These are phyloP conservation scores for Aleiodes sp. DNA, from an alignment of 1,140 invertebrate genomes.

Conservation along the genomic window DNA sequence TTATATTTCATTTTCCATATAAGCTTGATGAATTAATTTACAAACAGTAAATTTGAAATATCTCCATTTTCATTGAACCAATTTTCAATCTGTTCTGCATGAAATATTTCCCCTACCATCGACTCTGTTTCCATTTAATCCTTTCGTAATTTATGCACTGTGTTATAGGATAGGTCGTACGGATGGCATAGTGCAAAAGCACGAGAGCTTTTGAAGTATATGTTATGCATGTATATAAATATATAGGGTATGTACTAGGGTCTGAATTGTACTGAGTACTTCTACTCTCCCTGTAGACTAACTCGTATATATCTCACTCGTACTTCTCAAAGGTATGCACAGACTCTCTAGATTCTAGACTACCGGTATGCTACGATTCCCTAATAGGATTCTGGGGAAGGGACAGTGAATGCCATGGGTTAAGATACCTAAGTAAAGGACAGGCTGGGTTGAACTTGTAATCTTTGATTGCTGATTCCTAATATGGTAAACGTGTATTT, in stretches of 20 bases:
- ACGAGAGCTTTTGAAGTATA: constrained; percentile 19
- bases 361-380: constrained; percentile 32
- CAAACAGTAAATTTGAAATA: no score
- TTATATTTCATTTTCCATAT: no score
- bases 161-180: not conserved
- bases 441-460: constrained; percentile 27
- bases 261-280: no score
- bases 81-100: constrained; percentile 5
- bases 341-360: constrained; percentile 22
- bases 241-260: not conserved
- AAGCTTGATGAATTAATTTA: no score
- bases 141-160: constrained; percentile 18
- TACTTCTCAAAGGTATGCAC: constrained; percentile 26
- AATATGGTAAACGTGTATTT: not conserved
- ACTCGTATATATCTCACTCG: constrained; percentile 11
- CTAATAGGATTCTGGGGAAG: constrained; percentile 37
- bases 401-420: constrained; percentile 22
- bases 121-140: constrained; percentile 18
- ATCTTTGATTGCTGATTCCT: constrained; percentile 12
- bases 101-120: not conserved
- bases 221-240: constrained; percentile 17
- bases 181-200: not conserved
- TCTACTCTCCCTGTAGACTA: constrained; percentile 8
- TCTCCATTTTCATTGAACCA: not conserved
- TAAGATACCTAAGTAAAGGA: constrained; percentile 25